These are phyloP conservation scores for Mallotus villosus DNA, from an alignment of 2,797 vertebrate species.

Conservation along the genomic window DNA sequence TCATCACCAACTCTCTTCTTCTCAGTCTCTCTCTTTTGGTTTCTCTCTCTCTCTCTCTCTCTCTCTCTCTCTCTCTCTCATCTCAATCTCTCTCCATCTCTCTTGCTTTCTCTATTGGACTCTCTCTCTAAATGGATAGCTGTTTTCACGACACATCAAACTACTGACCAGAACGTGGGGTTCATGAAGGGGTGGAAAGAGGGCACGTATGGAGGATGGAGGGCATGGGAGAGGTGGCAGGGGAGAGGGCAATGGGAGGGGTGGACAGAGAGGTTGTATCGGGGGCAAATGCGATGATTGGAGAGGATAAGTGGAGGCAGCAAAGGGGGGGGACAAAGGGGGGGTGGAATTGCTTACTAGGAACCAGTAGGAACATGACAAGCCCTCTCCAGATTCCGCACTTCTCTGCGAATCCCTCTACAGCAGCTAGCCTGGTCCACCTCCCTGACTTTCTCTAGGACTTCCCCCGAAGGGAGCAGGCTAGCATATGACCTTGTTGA, in stretches of 20 bases:
- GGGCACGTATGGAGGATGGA: not conserved
- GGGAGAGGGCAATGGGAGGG: not conserved
- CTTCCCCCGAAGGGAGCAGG: too few relatives aligned
- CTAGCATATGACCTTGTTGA: slow-evolving; percentile 42
- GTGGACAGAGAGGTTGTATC: too few relatives aligned
- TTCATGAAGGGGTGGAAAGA: too few relatives aligned
- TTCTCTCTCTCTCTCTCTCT: not conserved
- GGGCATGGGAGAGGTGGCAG: not conserved
- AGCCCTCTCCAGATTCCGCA: not conserved
- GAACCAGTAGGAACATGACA: not conserved
- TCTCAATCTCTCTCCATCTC: not conserved
- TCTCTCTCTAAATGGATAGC: not conserved
- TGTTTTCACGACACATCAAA: not conserved
- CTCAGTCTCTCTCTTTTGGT: slow-evolving; percentile 39
- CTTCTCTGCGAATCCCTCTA: not conserved
- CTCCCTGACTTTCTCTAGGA: not conserved
- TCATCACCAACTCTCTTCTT: slow-evolving; percentile 20
- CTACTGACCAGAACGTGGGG: not conserved
- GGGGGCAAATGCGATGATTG: too few relatives aligned
- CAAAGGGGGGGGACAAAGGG: not conserved
- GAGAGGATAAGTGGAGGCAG: not conserved
- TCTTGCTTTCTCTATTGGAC: not conserved
- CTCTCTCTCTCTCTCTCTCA: not conserved
- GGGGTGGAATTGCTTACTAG: not conserved
- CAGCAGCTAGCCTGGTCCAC: not conserved